A percentile compares a stretch with the other conserved stretches of the same genome.
These are phyloP conservation scores for Chaetops frenatus DNA, from an alignment of 2,113 vertebrate species.

Conservation along the genomic window DNA sequence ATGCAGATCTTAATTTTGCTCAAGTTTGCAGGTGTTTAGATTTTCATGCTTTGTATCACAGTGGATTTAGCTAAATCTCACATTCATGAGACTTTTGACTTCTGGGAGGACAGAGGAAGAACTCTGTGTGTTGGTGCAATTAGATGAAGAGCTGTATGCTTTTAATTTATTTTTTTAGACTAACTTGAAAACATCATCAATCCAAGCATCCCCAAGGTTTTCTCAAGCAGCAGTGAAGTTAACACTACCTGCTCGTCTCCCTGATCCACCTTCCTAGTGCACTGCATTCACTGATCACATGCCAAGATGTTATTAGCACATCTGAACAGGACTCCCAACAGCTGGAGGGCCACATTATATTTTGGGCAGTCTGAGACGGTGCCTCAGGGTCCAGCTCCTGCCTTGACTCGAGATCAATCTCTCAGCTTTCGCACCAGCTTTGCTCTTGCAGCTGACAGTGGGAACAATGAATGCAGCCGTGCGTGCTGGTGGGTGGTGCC, in stretches of 20 bases:
- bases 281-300: background rate
- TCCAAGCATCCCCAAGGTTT: background rate
- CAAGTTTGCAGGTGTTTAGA: background rate
- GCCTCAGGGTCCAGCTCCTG: background rate
- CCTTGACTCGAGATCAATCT: background rate
- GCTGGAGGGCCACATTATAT: background rate
- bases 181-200: background rate
- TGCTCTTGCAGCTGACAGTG: background rate
- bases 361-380: background rate
- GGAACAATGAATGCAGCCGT: background rate
- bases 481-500: rapidly evolving
- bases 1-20: background rate
- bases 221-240: background rate
- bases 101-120: background rate
- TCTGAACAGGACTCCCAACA: background rate
- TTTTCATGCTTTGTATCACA: background rate
- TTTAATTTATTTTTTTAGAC: background rate
- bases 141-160: background rate
- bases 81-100: background rate
- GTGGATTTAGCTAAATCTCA: background rate
- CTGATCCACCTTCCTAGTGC: background rate
- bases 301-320: background rate
- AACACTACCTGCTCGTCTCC: background rate
- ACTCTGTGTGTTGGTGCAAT: background rate
- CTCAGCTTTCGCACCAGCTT: background rate